A percentile compares a stretch with the other conserved stretches of the same genome.
These are phyloP conservation scores for Calyptommatus sinebrachiatus DNA, from an alignment of 2,113 vertebrate genomes.

Conservation along the genomic window DNA sequence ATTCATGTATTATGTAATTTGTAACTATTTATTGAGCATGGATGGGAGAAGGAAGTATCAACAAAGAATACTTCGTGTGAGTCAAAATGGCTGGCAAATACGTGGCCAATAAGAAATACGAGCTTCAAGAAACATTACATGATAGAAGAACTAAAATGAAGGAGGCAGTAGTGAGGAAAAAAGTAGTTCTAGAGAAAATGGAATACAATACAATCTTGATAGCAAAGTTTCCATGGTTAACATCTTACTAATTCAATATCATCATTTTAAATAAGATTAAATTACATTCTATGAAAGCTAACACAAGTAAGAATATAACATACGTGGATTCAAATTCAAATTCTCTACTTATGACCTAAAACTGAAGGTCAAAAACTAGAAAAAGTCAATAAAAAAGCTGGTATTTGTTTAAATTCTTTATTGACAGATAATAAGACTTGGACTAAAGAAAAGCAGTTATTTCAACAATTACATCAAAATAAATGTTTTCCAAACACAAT, in stretches of 20 bases:
- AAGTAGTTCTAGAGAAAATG: background rate
- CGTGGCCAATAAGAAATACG: background rate
- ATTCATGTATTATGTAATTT: background rate
- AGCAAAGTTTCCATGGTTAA: background rate
- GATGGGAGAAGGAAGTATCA: background rate
- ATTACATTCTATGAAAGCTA: background rate
- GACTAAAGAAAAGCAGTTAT: constrained; percentile 54
- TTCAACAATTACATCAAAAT: constrained; percentile 35
- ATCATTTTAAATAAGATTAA: background rate
- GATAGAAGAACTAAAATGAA: background rate
- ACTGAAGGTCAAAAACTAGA: constrained; percentile 27
- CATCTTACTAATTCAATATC: background rate
- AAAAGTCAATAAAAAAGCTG: constrained; percentile 54
- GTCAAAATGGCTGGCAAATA: background rate
- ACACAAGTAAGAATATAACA: background rate
- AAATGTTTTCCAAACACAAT: constrained; percentile 24
- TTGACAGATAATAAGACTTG: constrained; percentile 60
- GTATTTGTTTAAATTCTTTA: constrained; percentile 65
- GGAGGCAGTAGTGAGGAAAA: background rate
- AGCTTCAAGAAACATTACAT: background rate
- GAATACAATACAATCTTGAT: background rate
- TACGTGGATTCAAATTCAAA: constrained; percentile 15
- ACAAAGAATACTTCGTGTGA: background rate
- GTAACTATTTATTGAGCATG: background rate
- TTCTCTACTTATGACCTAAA: background rate